Evolutionary conservation across 1,140 invertebrate species (phyloP), one percentile per base, ranked within the genome.

Genomic region (Heliothis subflexa): DNA sequence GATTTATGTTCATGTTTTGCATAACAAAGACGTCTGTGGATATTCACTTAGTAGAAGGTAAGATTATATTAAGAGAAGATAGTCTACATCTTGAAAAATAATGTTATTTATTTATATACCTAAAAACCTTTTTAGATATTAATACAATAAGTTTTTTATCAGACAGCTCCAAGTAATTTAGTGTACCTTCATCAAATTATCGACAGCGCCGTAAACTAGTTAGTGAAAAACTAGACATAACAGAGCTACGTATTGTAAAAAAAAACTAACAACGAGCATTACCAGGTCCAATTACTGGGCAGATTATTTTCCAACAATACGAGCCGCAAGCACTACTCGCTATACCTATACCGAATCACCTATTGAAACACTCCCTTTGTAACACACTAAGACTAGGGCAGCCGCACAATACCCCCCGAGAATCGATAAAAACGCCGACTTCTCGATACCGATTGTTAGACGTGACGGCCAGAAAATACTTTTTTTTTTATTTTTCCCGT

Each of bases 391-490:
- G 66, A 70, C 45, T 70, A 70, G 66, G 66, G 45, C 66, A 70
- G 9, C 66, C 66, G 66, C 66, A 70, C 66, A 70, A 70, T 50
- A 70, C 66, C 47, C 66, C 18, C 66, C 47, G 45, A 70, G 66
- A 70, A 70, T 70, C 66, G 66, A 70, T 70, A 70, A 70, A 68
- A 70, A 52, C 66, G 50, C 13, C 47, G 66, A 49, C 47, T 70
- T 70, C 47, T 70, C 66, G 66, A 70, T 70, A 70, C 66, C 66
- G 47, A 70, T 70, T 70, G 66, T 70, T 50, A 50, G 47, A 50
- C 66, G 45, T 70, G 66, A 50, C 66, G 66, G 66, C 47, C 47
- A 70, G 66, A 70, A 50, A 70, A 70, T 5, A 70, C 45, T 50
- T 70, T 70, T 70, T 70, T 49, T 25, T 25, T 68, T 28, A 13